A percentile compares a stretch with the other conserved stretches of the same genome.
Evolutionary conservation across 2,113 vertebrate genomes (phyloP).

Genomic region (Pachypanchax playfairii): DNA sequence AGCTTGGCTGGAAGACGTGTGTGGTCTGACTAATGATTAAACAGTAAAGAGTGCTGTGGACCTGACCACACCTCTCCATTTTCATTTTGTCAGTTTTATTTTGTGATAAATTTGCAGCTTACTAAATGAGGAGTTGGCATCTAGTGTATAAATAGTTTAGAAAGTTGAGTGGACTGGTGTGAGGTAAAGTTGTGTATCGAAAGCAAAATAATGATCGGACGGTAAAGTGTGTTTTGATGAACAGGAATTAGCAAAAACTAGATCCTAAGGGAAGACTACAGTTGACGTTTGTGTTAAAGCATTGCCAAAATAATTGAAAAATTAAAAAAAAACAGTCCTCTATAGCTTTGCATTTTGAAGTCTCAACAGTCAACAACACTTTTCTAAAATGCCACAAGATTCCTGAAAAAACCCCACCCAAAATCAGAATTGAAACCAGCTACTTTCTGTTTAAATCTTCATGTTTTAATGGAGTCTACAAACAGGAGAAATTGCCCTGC

Average conservation of each 20-base stretch:
- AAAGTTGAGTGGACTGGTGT: background rate
- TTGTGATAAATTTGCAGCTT: background rate
- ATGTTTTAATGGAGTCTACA: constrained; percentile 27
- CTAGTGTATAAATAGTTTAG: background rate
- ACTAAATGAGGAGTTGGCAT: background rate
- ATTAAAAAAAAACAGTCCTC: too few species aligned
- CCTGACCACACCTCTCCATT: background rate
- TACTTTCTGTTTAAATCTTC: constrained; percentile 35
- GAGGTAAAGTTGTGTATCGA: background rate
- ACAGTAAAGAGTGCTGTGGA: background rate
- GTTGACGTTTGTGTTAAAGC: background rate
- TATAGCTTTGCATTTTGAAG: constrained; percentile 8
- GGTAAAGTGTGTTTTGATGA: background rate
- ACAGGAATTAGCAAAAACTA: background rate
- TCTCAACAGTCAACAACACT: constrained; percentile 17
- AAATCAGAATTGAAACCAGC: too few species aligned
- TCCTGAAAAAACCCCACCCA: too few species aligned
- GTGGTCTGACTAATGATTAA: background rate
- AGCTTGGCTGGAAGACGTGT: background rate
- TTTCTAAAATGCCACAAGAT: background rate
- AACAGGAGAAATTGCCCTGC: constrained; percentile 44
- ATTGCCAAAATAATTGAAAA: too few species aligned
- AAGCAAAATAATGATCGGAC: background rate
- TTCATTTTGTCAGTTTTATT: too few species aligned
- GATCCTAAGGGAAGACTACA: background rate